Conservation (phyloP, 2,797 vertebrate genomes). For the Coregonus suidteri region DNA sequence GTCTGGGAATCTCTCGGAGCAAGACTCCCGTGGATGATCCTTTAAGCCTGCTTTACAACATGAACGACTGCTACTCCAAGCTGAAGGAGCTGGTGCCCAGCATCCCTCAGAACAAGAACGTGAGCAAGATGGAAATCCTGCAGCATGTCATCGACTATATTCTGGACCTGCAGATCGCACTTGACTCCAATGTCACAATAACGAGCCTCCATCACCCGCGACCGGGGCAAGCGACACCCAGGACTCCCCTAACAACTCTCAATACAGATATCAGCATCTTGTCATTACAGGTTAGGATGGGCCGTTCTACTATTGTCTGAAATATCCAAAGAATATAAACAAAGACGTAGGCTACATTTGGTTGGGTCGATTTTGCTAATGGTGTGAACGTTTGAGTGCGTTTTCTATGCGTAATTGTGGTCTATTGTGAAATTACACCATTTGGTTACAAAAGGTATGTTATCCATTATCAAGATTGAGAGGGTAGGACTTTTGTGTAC, state of each 20-base stretch:
- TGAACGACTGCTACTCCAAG: slow-evolving; percentile 99
- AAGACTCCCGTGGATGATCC: slow-evolving; percentile 96
- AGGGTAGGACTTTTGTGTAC: background rate
- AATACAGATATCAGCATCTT: slow-evolving; percentile 98
- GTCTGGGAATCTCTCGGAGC: slow-evolving; percentile 92
- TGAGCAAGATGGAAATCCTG: slow-evolving; percentile 99
- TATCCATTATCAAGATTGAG: background rate
- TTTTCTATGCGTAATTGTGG: slow-evolving; percentile 9
- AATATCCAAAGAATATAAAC: background rate
- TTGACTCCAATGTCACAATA: slow-evolving; percentile 91
- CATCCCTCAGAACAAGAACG: slow-evolving; percentile 97
- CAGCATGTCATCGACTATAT: slow-evolving; percentile 99
- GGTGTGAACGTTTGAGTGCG: background rate
- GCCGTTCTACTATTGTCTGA: slow-evolving; percentile 13
- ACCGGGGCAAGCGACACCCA: slow-evolving; percentile 77
- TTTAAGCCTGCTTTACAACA: slow-evolving; percentile 95
- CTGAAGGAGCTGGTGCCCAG: slow-evolving; percentile 98
- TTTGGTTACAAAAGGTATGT: background rate
- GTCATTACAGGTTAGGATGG: slow-evolving; percentile 88
- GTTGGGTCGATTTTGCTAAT: too few species aligned
- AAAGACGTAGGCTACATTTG: background rate
- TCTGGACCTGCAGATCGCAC: slow-evolving; percentile 96
- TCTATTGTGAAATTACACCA: background rate
- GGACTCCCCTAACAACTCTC: slow-evolving; percentile 92
- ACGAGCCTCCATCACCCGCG: slow-evolving; percentile 88